These are phyloP conservation scores for Agrotis exclamationis DNA, from an alignment of 2,888 invertebrate genomes.

Conservation along the genomic window DNA sequence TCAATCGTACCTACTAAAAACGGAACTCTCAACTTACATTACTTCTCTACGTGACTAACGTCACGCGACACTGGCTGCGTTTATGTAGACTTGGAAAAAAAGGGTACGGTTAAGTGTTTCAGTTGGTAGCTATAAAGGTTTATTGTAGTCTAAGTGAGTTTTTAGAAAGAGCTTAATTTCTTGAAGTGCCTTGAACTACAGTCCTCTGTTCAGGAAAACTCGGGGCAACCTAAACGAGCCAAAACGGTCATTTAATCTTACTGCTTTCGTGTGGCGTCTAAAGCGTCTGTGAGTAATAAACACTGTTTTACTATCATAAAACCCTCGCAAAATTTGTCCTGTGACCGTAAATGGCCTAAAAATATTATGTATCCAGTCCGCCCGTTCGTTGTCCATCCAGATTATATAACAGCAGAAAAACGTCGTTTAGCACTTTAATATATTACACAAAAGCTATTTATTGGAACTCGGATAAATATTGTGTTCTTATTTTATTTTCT, in stretches of 20 bases:
- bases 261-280: constrained; percentile 14
- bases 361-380: background rate
- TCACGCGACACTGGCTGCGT: background rate
- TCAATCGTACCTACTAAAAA: background rate
- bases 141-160: background rate
- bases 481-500: no score
- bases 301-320: constrained; percentile 18
- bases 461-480: no score
- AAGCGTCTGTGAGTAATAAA: constrained; percentile 6
- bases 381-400: no score
- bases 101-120: no score
- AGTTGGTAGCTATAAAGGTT: background rate
- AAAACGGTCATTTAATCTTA: background rate
- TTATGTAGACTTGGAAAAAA: background rate
- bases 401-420: no score
- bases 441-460: no score
- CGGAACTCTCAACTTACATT: background rate
- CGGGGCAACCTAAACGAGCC: no score
- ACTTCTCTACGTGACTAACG: background rate
- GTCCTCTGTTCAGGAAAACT: background rate
- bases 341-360: background rate
- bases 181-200: background rate
- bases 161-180: no score
- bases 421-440: no score
- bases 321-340: background rate